These are phyloP conservation scores for Oreotrochilus melanogaster DNA, from an alignment of 2,113 vertebrate species.

Conservation along the genomic window DNA sequence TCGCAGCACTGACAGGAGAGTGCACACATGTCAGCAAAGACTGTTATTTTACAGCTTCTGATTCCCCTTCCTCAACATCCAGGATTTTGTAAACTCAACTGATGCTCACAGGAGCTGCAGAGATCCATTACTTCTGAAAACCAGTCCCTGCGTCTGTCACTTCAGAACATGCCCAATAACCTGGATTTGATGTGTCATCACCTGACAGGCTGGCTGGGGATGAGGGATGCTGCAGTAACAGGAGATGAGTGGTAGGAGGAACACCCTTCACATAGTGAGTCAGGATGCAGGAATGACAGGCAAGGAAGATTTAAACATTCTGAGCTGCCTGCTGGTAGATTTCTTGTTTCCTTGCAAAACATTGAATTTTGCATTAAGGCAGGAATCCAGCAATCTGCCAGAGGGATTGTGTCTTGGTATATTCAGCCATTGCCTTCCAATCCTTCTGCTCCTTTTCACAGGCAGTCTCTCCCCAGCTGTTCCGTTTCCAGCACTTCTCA, in stretches of 20 bases:
- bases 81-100: background rate
- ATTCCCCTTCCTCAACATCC: background rate
- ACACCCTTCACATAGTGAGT: background rate
- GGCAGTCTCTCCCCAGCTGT: background rate
- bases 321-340: background rate
- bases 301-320: background rate
- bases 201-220: background rate
- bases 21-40: background rate
- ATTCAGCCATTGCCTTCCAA: background rate
- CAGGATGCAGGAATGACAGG: background rate
- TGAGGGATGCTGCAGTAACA: background rate
- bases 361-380: background rate
- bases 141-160: background rate
- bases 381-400: background rate
- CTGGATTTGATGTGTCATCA: background rate
- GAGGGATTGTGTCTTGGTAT: background rate
- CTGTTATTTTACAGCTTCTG: background rate
- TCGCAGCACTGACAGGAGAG: background rate
- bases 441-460: background rate
- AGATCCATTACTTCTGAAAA: background rate
- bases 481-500: background rate
- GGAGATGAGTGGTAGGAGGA: background rate
- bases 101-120: background rate
- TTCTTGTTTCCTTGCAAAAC: slow-evolving; percentile 4
- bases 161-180: background rate